Conservation (phyloP, 1,140 invertebrate genomes). For the Epicauta chinensis region DNA sequence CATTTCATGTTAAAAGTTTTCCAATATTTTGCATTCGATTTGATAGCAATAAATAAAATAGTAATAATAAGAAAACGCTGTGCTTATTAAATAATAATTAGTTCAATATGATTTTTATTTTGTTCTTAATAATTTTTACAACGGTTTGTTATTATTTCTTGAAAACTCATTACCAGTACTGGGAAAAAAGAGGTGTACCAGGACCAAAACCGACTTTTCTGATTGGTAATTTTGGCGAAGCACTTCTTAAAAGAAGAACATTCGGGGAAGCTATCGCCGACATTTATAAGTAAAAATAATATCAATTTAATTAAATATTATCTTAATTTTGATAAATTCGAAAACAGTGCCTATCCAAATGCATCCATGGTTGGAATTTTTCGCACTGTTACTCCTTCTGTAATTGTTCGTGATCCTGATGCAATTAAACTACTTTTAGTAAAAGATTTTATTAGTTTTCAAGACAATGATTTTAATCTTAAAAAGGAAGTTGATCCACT, state of each 20-base stretch:
- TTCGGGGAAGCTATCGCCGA: constrained; percentile 9
- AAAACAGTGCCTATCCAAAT: constrained; percentile 1
- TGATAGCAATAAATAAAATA: no score
- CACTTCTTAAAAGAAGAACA: constrained; percentile 5
- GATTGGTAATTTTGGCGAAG: constrained; percentile 38
- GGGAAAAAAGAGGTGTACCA: constrained; percentile 27
- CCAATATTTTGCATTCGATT: no score
- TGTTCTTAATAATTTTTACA: neutral
- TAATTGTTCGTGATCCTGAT: constrained; percentile 42
- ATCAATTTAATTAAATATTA: no score
- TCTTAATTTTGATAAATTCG: neutral
- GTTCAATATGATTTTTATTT: neutral
- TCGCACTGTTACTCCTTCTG: neutral
- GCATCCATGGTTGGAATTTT: constrained; percentile 1
- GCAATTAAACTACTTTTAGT: no score
- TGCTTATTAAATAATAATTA: no score
- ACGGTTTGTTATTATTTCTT: neutral
- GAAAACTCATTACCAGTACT: constrained; percentile 24
- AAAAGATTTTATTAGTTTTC: no score
- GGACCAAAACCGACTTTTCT: constrained; percentile 22
- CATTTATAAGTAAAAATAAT: constrained; percentile 23
- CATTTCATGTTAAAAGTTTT: no score
- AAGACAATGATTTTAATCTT: no score
- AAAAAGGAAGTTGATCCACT: constrained; percentile 2
- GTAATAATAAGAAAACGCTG: no score